These are phyloP conservation scores for Plumapathes pennacea DNA, from an alignment of 92 coral and sea anemone genomes.

Conservation along the genomic window DNA sequence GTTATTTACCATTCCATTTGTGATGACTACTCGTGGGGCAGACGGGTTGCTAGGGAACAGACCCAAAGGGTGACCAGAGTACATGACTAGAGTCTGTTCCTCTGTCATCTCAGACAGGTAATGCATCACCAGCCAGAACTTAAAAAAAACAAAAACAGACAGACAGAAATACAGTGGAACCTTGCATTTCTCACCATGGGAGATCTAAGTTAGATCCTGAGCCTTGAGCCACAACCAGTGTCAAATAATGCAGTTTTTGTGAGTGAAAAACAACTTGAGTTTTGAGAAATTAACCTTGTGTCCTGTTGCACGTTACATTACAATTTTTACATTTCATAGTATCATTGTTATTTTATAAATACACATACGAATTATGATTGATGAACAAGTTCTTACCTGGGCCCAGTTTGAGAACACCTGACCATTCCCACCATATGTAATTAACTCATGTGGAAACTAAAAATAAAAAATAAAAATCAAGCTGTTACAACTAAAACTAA, in stretches of 20 bases:
- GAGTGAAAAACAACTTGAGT: too few species aligned
- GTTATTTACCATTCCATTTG: conserved; percentile 87
- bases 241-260: too few species aligned
- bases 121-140: conserved; percentile 91
- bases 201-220: too few species aligned
- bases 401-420: conserved; percentile 99
- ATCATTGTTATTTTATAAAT: neutral
- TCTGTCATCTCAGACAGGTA: conserved; percentile 92
- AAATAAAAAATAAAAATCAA: neutral
- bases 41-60: conserved; percentile 83
- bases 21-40: conserved; percentile 85
- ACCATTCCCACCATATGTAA: conserved; percentile 99
- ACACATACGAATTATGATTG: neutral
- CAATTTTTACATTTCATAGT: neutral
- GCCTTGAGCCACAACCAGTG: too few species aligned
- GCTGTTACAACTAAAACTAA: too few species aligned
- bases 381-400: conserved; percentile 49
- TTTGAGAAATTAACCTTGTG: too few species aligned
- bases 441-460: conserved; percentile 95
- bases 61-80: conserved; percentile 95
- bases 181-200: too few species aligned
- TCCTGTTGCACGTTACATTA: too few species aligned
- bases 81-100: conserved; percentile 87
- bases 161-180: too few species aligned
- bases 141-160: neutral